Conservation (phyloP, 2,888 invertebrate species). For the Electrophaes corylata region DNA sequence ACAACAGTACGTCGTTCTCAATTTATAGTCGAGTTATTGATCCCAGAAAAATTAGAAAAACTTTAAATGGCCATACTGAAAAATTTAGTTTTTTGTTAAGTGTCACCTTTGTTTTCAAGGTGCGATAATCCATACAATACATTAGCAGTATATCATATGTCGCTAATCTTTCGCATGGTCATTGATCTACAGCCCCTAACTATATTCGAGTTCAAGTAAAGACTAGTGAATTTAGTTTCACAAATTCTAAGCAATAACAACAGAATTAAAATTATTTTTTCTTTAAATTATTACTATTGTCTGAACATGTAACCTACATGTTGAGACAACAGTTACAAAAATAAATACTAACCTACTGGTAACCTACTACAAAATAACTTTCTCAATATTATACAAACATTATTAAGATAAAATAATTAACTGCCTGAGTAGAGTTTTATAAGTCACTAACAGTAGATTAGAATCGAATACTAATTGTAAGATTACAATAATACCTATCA, state of each 20-base stretch:
- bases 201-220: not conserved
- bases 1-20: too few relatives aligned
- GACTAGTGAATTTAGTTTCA: slow-evolving; percentile 5
- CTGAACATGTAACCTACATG: not conserved
- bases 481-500: not conserved
- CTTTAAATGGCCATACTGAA: too few relatives aligned
- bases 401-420: not conserved
- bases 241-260: not conserved
- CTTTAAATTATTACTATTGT: too few relatives aligned
- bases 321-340: not conserved
- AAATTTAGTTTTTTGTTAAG: too few relatives aligned
- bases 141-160: not conserved
- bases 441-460: too few relatives aligned
- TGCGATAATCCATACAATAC: not conserved
- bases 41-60: too few relatives aligned
- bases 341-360: slow-evolving; percentile 1
- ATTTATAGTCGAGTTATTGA: too few relatives aligned
- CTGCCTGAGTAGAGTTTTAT: not conserved
- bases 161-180: not conserved
- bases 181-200: not conserved
- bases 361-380: too few relatives aligned
- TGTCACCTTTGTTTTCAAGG: too few relatives aligned
- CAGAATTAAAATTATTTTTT: not conserved
- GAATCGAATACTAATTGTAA: too few relatives aligned
- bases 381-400: not conserved